phyloP scores from a whole-genome alignment of 2,888 invertebrate genomes.

The Pollenia amentaria region DNA sequence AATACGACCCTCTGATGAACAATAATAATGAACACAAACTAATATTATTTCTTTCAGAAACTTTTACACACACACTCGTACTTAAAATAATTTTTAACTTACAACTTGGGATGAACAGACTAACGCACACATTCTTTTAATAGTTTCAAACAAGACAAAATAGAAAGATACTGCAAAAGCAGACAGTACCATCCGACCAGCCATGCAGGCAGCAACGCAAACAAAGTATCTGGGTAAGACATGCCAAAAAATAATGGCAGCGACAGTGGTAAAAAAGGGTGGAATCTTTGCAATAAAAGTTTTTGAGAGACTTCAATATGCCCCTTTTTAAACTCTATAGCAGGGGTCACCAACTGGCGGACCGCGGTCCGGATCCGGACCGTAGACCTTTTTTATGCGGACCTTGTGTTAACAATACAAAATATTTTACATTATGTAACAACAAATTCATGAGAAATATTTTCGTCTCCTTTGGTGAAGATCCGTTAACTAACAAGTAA shows the following conservation, averaged over 20 bases:
- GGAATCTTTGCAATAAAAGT: background rate
- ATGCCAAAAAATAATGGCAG: background rate
- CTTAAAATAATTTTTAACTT: constrained; percentile 6
- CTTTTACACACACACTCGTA: background rate
- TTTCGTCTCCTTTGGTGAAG: too few relatives aligned
- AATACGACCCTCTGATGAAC: constrained; percentile 30
- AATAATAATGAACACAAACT: constrained; percentile 51
- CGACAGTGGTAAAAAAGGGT: background rate
- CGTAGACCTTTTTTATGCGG: too few relatives aligned
- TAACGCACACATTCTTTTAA: background rate
- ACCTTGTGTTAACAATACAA: too few relatives aligned
- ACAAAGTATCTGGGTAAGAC: background rate
- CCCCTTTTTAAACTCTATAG: too few relatives aligned
- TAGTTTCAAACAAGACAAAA: background rate
- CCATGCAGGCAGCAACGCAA: constrained; percentile 19
- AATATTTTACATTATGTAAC: too few relatives aligned
- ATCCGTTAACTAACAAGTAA: too few relatives aligned
- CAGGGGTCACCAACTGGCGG: too few relatives aligned
- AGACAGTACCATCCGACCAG: constrained; percentile 4
- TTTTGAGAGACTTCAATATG: background rate
- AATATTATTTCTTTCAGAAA: constrained; percentile 47
- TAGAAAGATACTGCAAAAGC: background rate
- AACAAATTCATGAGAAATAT: too few relatives aligned
- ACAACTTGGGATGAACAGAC: background rate
- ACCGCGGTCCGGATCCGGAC: too few relatives aligned